phyloP scores from a whole-genome alignment of 2,797 vertebrate species.

The Linurgus olivaceus region DNA sequence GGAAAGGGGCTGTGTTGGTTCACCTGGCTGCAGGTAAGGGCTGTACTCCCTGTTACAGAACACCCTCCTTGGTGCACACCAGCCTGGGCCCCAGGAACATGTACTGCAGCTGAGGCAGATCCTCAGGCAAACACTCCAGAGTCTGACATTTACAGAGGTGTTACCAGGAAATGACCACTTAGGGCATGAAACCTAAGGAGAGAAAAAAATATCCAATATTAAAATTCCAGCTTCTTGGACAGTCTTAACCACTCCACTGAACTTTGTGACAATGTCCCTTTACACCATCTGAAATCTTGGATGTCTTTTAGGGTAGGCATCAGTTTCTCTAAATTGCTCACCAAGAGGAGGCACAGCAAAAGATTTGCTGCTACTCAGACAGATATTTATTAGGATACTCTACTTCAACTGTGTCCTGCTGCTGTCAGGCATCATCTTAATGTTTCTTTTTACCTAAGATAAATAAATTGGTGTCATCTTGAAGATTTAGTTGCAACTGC shows the following conservation, averaged over 20 bases:
- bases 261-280: neutral
- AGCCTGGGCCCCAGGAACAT: neutral
- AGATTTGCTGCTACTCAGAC: neutral
- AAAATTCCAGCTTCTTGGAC: neutral
- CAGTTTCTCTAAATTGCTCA: neutral
- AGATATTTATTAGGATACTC: neutral
- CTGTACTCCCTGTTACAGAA: neutral
- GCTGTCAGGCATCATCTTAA: neutral
- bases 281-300: neutral
- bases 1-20: neutral
- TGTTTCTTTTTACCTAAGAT: neutral
- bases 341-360: neutral
- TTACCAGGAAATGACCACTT: neutral
- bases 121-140: neutral
- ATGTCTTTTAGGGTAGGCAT: neutral
- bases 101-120: neutral
- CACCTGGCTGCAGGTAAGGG: neutral
- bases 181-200: neutral
- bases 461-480: neutral
- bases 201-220: neutral
- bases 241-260: neutral
- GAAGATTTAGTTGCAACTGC: neutral
- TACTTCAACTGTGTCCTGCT: neutral
- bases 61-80: neutral
- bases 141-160: neutral